Base-by-base conservation (phyloP, 37 sponge, comb jelly and placozoan species). In the Mnemiopsis leidyi region DNA sequence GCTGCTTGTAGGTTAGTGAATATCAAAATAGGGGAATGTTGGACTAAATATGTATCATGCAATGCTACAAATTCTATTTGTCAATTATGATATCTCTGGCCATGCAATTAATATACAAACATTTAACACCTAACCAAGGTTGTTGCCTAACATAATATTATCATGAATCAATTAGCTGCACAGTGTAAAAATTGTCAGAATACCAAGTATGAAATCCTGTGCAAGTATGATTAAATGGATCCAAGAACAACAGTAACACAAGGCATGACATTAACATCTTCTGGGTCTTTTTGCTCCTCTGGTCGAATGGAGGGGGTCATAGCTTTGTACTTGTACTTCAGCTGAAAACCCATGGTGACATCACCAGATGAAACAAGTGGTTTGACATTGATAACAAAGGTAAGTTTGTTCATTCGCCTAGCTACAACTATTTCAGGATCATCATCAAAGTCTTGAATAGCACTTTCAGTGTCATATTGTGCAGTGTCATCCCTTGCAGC, bases 401-500 rank as follows among this genome's bases (percentile, higher is more conserved):
- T 85, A 26, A 85, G 61, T 26, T 85, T 85, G 25, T 85, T 85
- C 61, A 39, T 38, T 16, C 90, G 1, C 61, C 90, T 38, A 7
- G 32, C 40, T 5, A 85, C 30, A 40, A 85, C 61, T 29, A 85
- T 26, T 0, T 85, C 90, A 69, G 93, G 93, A 69, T 92, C 93
- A 71, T 92, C 93, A 69, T 92, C 76, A 92, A 92, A 92, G 18
- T 69, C 76, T 36, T 36, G 28, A 23, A 25, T 36, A 2, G 24
- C 25, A 69, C 24, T 23, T 69, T 92, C 93, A 24, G 75, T 23
- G 33, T 38, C 93, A 92, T 39, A 92, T 39, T 92, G 34, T 23
- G 93, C 71, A 24, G 93, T 73, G 33, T 92, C 93, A 92, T 92
- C 93, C 21, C 76, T 16, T 24, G 93, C 93, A 32, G 93, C 73